A percentile compares a stretch with the other conserved stretches of the same genome.
Evolutionary conservation across 2,888 invertebrate species (phyloP).

Genomic region (Trachelus tabidus): DNA sequence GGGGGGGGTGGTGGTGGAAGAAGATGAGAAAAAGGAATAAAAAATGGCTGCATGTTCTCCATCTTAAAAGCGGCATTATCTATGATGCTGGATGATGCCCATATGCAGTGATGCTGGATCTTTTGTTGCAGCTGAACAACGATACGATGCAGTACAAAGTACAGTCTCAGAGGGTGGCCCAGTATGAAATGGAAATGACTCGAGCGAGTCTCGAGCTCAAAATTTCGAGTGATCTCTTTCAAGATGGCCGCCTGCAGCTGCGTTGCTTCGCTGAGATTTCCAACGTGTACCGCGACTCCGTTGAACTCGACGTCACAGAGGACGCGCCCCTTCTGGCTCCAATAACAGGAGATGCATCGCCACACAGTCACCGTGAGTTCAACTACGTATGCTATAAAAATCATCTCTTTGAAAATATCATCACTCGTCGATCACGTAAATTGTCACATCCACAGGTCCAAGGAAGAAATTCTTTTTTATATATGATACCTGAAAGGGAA

Average conservation of each 20-base stretch:
- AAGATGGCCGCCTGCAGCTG: conserved; percentile 47
- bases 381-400: not conserved
- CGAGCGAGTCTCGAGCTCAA: conserved; percentile 52
- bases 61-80: not conserved
- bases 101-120: not conserved
- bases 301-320: conserved; percentile 52
- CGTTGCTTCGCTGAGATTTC: conserved; percentile 56
- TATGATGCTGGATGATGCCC: too few species aligned
- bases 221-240: conserved; percentile 52
- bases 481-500: not conserved
- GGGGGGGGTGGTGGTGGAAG: too few species aligned
- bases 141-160: conserved; percentile 38
- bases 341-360: conserved; percentile 60
- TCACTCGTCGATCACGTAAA: not conserved
- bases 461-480: not conserved
- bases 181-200: conserved; percentile 41
- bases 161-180: conserved; percentile 26
- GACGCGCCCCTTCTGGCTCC: conserved; percentile 58
- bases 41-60: not conserved
- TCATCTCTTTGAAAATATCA: not conserved
- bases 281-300: conserved; percentile 52
- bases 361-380: conserved; percentile 57
- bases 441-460: not conserved
- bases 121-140: conserved; percentile 49
- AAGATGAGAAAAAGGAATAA: not conserved